Evolutionary conservation across 2,888 invertebrate species (phyloP), one percentile per base, ranked within the genome.

Genomic region (Loripinus fragilis): DNA sequence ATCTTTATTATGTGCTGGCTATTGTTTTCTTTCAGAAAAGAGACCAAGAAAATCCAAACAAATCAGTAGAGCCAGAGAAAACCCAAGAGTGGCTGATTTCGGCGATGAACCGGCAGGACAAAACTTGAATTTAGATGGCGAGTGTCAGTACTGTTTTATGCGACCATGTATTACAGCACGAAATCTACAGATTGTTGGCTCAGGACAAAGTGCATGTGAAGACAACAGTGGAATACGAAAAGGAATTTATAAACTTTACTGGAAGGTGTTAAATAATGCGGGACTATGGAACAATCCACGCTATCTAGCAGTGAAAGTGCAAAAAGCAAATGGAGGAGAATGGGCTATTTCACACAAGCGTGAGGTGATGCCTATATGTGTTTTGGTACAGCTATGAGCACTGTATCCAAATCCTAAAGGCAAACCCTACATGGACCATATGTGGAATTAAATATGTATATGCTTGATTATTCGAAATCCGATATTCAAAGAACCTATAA

Each of bases 381-480:
- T 67, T 17, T 25, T 67, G 41, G 20, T 17, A 17, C 41, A 67
- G n/a, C 25, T 67, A n/a, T 17, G 67, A 17, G 17, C 23, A 8
- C 42, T 67, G 23, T 67, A 67, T n/a, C 67, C 67, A 20, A 67
- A 41, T 23, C 67, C 41, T 10, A 67, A 67, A 41, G 25, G 20
- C 5, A 45, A 42, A n/a, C 67, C 67, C 2, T 67, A 67, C 45
- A 67, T 67, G 67, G 67, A 67, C 67, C 67, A 67, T 25, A 67
- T 41, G 23, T 67, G 67, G 67, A 42, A 67, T 10, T 67, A 67
- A 33, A 12, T 38, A 38, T 38, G 12, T 38, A 38, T 38, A 38
- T 38, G 12, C 38, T n/a, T n/a, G n/a, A n/a, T n/a, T n/a, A n/a
- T n/a, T n/a, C n/a, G n/a, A n/a, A n/a, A n/a, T n/a, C n/a, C n/a